phyloP scores from a whole-genome alignment of 1,140 invertebrate species.

The Tyrophagus putrescentiae region DNA sequence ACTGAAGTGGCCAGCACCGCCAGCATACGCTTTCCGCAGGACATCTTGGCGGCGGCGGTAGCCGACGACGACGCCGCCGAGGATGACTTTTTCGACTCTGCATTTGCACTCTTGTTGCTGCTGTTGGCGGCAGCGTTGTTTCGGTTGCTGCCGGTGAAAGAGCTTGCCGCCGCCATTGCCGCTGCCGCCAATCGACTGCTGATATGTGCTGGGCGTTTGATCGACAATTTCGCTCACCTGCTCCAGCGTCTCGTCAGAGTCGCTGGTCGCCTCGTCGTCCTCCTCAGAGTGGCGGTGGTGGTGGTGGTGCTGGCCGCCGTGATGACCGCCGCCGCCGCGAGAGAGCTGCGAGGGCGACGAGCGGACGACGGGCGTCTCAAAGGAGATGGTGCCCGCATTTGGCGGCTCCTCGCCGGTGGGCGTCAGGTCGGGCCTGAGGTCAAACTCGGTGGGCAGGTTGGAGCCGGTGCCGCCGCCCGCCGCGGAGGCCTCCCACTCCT shows the following conservation, averaged over 20 bases:
- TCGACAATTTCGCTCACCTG: constrained; percentile 18
- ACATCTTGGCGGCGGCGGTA: background rate
- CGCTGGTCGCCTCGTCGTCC: background rate
- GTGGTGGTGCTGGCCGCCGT: too few species aligned
- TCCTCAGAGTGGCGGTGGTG: background rate
- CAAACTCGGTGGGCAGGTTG: constrained; percentile 21
- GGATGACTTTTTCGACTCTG: too few species aligned
- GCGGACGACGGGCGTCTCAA: constrained; percentile 21
- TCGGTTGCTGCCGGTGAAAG: too few species aligned
- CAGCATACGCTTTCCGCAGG: background rate
- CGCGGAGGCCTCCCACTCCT: constrained; percentile 20
- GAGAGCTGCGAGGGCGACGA: constrained; percentile 18
- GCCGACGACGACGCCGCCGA: background rate
- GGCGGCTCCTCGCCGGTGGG: constrained; percentile 22
- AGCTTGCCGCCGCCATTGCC: too few species aligned
- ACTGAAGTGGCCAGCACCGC: constrained; percentile 16
- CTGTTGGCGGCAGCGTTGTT: background rate
- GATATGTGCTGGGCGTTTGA: constrained; percentile 9
- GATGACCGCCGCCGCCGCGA: too few species aligned
- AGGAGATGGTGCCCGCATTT: constrained; percentile 2
- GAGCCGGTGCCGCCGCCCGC: constrained; percentile 10
- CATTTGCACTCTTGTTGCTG: background rate
- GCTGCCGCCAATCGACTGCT: background rate
- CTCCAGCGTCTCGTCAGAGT: constrained; percentile 15
- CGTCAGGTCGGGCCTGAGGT: constrained; percentile 22